A percentile compares a stretch with the other conserved stretches of the same genome.
These are phyloP conservation scores for Ploceus nigricollis DNA, from an alignment of 2,113 vertebrate species.

Conservation along the genomic window DNA sequence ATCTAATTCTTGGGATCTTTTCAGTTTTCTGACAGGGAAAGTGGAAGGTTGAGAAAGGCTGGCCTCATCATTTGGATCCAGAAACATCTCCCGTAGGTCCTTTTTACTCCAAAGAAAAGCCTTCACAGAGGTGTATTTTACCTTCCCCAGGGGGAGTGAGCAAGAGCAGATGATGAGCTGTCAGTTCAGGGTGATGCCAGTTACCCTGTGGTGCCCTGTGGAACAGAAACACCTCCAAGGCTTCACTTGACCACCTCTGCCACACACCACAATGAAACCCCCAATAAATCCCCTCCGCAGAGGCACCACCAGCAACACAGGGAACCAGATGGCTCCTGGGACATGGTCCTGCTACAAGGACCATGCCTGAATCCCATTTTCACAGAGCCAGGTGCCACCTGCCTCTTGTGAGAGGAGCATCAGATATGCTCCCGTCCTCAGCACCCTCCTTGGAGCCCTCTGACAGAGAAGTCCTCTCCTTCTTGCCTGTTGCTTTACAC, in stretches of 20 bases:
- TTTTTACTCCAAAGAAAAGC: not conserved
- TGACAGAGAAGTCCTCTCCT: not conserved
- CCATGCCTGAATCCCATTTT: not conserved
- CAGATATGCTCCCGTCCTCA: not conserved
- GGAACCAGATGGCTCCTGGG: not conserved
- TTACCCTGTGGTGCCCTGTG: fast-evolving
- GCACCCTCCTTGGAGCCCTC: not conserved
- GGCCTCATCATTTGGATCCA: not conserved
- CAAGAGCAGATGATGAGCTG: not conserved
- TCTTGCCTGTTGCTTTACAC: not conserved
- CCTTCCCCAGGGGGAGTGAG: not conserved
- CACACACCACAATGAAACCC: not conserved
- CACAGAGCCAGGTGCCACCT: fast-evolving
- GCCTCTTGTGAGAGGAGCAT: not conserved
- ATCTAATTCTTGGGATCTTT: not conserved
- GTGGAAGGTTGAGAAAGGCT: not conserved
- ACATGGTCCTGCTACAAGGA: not conserved
- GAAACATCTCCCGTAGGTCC: not conserved
- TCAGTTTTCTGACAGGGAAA: not conserved
- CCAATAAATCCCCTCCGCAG: not conserved
- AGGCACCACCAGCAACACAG: not conserved
- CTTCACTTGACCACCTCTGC: not conserved
- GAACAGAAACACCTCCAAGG: not conserved
- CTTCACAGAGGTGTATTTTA: not conserved
- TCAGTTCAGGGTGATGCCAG: not conserved